Evolutionary conservation across 1,140 invertebrate species (phyloP).

Genomic region (Acromyrmex echinatior): DNA sequence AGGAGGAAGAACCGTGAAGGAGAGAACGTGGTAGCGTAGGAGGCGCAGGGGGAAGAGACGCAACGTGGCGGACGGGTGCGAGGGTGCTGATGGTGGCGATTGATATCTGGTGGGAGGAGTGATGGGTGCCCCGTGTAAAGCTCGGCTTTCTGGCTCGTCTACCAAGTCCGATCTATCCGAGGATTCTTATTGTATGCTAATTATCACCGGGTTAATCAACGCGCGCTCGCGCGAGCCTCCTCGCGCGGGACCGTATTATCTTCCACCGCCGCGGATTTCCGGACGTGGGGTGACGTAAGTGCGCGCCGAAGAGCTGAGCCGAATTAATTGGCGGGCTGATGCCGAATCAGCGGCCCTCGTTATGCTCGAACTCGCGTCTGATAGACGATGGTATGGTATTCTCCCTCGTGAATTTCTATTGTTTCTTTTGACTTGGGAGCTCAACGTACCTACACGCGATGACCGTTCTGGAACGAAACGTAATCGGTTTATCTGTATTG

Average conservation of each 20-base stretch:
- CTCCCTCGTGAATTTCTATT: conserved; percentile 34
- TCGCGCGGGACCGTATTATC: conserved; percentile 70
- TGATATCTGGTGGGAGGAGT: conserved; percentile 84
- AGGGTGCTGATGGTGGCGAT: conserved; percentile 81
- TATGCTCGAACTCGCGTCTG: conserved; percentile 29
- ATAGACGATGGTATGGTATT: conserved; percentile 12
- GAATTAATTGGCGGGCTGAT: conserved; percentile 72
- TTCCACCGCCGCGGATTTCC: conserved; percentile 65
- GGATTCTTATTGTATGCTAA: conserved; percentile 86
- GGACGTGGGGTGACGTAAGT: conserved; percentile 70
- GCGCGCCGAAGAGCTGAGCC: conserved; percentile 50
- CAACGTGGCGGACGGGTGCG: conserved; percentile 66
- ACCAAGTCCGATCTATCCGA: conserved; percentile 79
- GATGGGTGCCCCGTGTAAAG: conserved; percentile 81
- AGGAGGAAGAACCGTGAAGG: not conserved
- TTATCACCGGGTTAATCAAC: conserved; percentile 77
- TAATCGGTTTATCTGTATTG: not conserved
- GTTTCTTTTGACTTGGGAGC: not conserved
- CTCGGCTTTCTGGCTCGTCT: conserved; percentile 78
- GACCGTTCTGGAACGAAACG: conserved; percentile 1
- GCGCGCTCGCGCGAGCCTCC: conserved; percentile 33
- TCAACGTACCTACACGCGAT: not conserved
- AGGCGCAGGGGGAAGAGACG: conserved; percentile 38
- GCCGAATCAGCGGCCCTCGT: conserved; percentile 59
- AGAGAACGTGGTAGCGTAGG: conserved; percentile 29